These are phyloP conservation scores for Dendropsophus ebraccatus DNA, from an alignment of 2,113 vertebrate genomes.

Conservation along the genomic window DNA sequence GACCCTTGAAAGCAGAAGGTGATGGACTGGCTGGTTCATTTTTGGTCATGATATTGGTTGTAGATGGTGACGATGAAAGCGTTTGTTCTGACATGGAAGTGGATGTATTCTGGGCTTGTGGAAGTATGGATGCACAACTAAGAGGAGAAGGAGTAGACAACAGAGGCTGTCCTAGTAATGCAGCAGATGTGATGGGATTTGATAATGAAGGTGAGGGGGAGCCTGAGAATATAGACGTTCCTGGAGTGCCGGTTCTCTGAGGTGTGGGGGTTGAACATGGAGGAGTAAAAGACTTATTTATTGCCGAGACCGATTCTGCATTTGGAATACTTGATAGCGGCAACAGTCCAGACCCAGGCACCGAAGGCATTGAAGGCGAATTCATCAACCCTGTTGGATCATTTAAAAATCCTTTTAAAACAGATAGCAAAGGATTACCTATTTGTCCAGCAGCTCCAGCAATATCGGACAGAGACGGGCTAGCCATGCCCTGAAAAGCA, in stretches of 20 bases:
- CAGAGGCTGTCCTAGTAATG: slow-evolving; percentile 68
- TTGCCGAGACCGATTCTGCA: slow-evolving; percentile 71
- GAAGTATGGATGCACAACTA: slow-evolving; percentile 68
- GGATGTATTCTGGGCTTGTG: slow-evolving; percentile 70
- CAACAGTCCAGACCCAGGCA: slow-evolving; percentile 74
- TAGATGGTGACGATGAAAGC: slow-evolving; percentile 65
- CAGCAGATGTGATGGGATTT: slow-evolving; percentile 65
- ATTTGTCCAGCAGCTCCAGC: slow-evolving; percentile 72
- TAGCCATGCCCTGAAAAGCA: slow-evolving; percentile 67
- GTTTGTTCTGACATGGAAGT: slow-evolving; percentile 73
- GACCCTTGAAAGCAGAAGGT: slow-evolving; percentile 90
- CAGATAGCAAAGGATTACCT: slow-evolving; percentile 76
- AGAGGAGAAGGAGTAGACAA: slow-evolving; percentile 69
- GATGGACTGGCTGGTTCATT: slow-evolving; percentile 83
- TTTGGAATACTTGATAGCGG: slow-evolving; percentile 73
- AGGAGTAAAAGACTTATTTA: slow-evolving; percentile 85
- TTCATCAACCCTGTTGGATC: slow-evolving; percentile 72
- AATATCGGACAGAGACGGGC: slow-evolving; percentile 70
- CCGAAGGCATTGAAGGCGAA: slow-evolving; percentile 70
- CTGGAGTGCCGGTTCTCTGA: slow-evolving; percentile 78
- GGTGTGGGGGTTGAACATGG: slow-evolving; percentile 75
- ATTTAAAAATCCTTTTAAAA: slow-evolving; percentile 82
- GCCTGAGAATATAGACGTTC: slow-evolving; percentile 74
- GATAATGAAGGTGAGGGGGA: slow-evolving; percentile 69
- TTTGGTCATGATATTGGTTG: slow-evolving; percentile 71